Base-by-base conservation (phyloP, 2,888 invertebrate genomes). In the Eretmocerus hayati region DNA sequence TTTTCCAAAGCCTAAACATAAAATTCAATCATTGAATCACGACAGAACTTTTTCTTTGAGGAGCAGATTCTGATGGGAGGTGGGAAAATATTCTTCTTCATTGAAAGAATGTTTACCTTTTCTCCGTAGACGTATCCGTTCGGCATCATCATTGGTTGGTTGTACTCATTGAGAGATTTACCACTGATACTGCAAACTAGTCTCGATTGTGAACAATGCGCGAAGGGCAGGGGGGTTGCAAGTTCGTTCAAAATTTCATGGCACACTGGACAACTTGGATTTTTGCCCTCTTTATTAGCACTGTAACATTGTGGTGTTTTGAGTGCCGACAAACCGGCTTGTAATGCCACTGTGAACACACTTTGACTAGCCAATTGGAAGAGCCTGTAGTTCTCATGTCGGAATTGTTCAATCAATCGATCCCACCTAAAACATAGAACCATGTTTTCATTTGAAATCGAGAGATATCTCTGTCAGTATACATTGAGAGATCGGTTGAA, bases 131-230 rank as follows among this genome's bases (percentile, higher is more conserved):
- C 94, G 74, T 92, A 89, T 47, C 97, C 97, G 75, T 97, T 97
- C 54, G 99, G 99, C 74, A 99, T 79, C 85, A 95, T 93, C 87
- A 97, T 90, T 11, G 96, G 96, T 60, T 91, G 92, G 76, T 97
- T 96, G 74, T 97, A 89, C 71, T 97, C 96, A 75, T 99, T 95
- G 63, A 99, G 79, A 40, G 93, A 87, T 61, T 87, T 79, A 22
- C 92, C 90, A 52, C 90, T 89, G 60, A 96, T 85, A 66, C 81
- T 77, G 73, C 97, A 99, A 63, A 96, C 89, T 46, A 96, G 81
- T 46, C 93, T 83, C 56, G 95, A 95, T 74, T 96, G 96, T 44
- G 92, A 89, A 73, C 93, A 93, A 76, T 97, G 96, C 54, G 97
- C 94, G 72, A 85, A 90, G 53, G 99, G 97, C 66, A 99, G 78